Base-by-base conservation (phyloP, 1,140 invertebrate species). In the Littorina saxatilis region DNA sequence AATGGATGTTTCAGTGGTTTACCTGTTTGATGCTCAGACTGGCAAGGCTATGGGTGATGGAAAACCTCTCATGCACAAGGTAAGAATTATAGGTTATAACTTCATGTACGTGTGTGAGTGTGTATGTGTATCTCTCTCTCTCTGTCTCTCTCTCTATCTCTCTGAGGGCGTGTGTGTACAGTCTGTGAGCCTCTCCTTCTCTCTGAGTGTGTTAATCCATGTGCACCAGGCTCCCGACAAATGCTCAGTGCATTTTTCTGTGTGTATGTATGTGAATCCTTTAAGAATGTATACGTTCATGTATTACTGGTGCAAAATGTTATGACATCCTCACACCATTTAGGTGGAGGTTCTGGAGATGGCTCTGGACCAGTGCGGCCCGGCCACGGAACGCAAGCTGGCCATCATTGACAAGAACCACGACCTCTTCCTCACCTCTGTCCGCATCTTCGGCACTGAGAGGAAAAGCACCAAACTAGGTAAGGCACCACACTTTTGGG, bases 341-440 rank as follows among this genome's bases (percentile, higher is more conserved):
- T 87, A 95, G 95, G 93, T 94, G 86, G 94, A 95, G 17, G 94
- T 97, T 2, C 93, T 94, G 29, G 94, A 95, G 87, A 92, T 98
- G 52, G 95, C 95, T 7, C 90, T 98, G 39, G 96, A 97, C 91
- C 96, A 97, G 92, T 95, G 95, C 86, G 96, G 96, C 5, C 92
- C 94, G 23, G 72, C 95, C 0, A 93, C 91, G 85, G 95, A 96
- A 86, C 93, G 96, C 79, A 94, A 95, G 84, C 89, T 98, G 39
- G 96, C 96, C 0, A 93, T 98, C 70, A 94, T 98, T 39, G 97
- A 98, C 92, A 94, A 94, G 84, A 97, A 97, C 90, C 94, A 95
- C 81, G 96, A 98, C 89, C 91, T 98, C 0, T 97, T 95, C 90
- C 90, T 98, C 15, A 93, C 95, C 4, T 94, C 95, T 50, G 94